phyloP scores from a whole-genome alignment of 2,888 invertebrate species.

The Lasioglossum oenotherae region DNA sequence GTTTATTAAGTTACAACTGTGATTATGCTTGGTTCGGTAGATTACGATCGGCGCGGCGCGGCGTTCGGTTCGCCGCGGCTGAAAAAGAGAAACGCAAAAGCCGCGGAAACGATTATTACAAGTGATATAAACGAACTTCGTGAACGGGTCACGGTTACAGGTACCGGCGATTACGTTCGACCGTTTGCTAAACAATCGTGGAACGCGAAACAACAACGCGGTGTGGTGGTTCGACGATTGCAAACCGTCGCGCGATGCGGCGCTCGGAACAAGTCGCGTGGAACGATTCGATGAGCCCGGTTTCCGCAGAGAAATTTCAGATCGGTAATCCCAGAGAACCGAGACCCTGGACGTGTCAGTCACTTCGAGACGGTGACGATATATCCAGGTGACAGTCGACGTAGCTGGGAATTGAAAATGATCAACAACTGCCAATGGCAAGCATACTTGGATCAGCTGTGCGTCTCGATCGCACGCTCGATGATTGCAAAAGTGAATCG shows the following conservation, averaged over 20 bases:
- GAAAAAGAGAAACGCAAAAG: constrained; percentile 51
- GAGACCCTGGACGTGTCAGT: constrained; percentile 35
- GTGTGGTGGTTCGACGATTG: constrained; percentile 10
- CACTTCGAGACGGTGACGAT: constrained; percentile 24
- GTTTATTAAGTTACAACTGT: constrained; percentile 45
- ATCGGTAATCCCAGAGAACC: constrained; percentile 32
- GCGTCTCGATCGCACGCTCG: constrained; percentile 58
- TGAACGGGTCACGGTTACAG: constrained; percentile 51
- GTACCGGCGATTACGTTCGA: constrained; percentile 28
- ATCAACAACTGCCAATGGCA: neutral
- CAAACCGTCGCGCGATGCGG: neutral
- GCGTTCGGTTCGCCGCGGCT: constrained; percentile 22
- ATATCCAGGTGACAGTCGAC: constrained; percentile 28
- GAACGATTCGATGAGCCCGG: constrained; percentile 6
- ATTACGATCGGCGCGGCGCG: constrained; percentile 38
- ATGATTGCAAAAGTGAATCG: constrained; percentile 79
- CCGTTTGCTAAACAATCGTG: constrained; percentile 27
- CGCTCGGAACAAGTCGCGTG: constrained; percentile 11
- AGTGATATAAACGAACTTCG: constrained; percentile 49
- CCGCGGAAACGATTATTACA: constrained; percentile 51
- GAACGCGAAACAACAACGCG: neutral
- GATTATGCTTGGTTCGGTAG: constrained; percentile 48
- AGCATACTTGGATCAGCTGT: constrained; percentile 60
- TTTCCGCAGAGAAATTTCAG: constrained; percentile 41
- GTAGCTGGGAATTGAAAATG: constrained; percentile 46